Evolutionary conservation across 2,113 vertebrate species (phyloP).

Genomic region (Suricata suricatta): DNA sequence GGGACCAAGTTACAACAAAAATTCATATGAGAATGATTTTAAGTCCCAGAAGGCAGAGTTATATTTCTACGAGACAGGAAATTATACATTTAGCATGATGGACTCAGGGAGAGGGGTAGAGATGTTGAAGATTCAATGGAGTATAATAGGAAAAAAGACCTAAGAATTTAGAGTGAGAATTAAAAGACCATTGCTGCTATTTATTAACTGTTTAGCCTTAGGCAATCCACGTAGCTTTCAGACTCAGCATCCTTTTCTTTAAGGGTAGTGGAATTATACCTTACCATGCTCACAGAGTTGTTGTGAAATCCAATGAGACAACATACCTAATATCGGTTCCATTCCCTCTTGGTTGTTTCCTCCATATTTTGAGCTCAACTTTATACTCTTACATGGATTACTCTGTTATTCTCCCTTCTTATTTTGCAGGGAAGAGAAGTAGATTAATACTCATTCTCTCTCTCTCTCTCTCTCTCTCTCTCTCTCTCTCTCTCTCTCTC

Average conservation of each 20-base stretch:
- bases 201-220: slow-evolving; percentile 48
- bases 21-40: slow-evolving; percentile 3
- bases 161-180: slow-evolving; percentile 39
- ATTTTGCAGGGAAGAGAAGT: slow-evolving; percentile 10
- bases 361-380: slow-evolving; percentile 2
- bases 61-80: slow-evolving; percentile 41
- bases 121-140: slow-evolving; percentile 44
- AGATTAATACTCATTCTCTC: neutral
- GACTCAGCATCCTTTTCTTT: slow-evolving; percentile 53
- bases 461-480: neutral
- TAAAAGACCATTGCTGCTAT: slow-evolving; percentile 35
- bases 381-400: neutral
- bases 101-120: slow-evolving; percentile 39
- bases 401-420: neutral
- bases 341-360: slow-evolving; percentile 8
- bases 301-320: neutral
- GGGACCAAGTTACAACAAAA: neutral
- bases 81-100: slow-evolving; percentile 46
- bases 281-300: neutral
- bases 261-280: neutral
- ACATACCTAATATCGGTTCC: neutral
- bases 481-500: neutral
- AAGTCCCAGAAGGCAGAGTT: slow-evolving; percentile 31
- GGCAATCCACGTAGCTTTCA: slow-evolving; percentile 53
- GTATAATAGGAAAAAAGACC: neutral